phyloP scores from a whole-genome alignment of 1,140 invertebrate genomes.

The Listronotus bonariensis region DNA sequence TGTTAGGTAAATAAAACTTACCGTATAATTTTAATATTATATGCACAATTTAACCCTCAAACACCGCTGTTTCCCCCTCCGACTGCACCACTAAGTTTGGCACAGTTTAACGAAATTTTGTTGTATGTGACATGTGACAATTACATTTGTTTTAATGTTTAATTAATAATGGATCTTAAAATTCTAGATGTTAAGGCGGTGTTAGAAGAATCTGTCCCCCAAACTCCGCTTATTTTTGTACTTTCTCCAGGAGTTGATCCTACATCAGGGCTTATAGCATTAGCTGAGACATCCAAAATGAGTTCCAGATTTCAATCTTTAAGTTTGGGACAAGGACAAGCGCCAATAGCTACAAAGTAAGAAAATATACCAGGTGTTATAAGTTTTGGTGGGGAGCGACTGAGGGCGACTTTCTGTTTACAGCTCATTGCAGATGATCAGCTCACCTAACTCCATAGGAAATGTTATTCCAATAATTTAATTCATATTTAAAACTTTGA shows the following conservation, averaged over 20 bases:
- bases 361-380: background rate
- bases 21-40: too few species aligned
- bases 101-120: too few species aligned
- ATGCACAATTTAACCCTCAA: too few species aligned
- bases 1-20: conserved; percentile 51
- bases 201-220: conserved; percentile 65
- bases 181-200: conserved; percentile 69
- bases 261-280: conserved; percentile 67
- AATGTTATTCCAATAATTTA: too few species aligned
- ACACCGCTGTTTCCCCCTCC: too few species aligned
- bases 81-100: background rate
- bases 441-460: too few species aligned
- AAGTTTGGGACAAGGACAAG: conserved; percentile 90
- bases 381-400: background rate
- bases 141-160: too few species aligned
- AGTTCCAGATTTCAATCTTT: conserved; percentile 70
- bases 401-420: too few species aligned
- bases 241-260: conserved; percentile 92
- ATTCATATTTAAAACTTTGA: too few species aligned
- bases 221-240: conserved; percentile 87
- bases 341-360: conserved; percentile 75
- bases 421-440: too few species aligned
- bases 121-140: too few species aligned
- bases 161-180: background rate
- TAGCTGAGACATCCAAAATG: conserved; percentile 74